Conservation (phyloP, 2,888 invertebrate species). For the Dugesia japonica region DNA sequence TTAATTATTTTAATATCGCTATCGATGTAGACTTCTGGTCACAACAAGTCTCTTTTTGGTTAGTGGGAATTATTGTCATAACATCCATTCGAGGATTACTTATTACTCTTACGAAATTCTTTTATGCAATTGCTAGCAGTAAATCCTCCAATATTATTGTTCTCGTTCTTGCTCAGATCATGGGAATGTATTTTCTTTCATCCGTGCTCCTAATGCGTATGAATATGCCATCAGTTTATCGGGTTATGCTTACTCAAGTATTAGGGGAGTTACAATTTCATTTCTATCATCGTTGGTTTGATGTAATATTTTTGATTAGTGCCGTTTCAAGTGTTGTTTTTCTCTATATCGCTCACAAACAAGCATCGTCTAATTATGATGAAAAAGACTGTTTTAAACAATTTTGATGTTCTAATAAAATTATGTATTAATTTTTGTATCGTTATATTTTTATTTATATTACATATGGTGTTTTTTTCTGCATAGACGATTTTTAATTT, state of each 20-base stretch:
- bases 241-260: conserved; percentile 75
- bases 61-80: conserved; percentile 89
- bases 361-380: conserved; percentile 1
- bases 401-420: neutral
- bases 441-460: neutral
- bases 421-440: too few relatives aligned
- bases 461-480: neutral
- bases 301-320: conserved; percentile 90
- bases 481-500: neutral
- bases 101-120: conserved; percentile 93
- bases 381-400: neutral
- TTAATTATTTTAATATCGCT: conserved; percentile 82
- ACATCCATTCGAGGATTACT: conserved; percentile 88
- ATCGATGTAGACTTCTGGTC: conserved; percentile 97
- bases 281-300: conserved; percentile 98
- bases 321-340: conserved; percentile 85
- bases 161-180: conserved; percentile 81
- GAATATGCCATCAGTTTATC: conserved; percentile 96
- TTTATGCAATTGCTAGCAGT: conserved; percentile 93
- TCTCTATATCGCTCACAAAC: conserved; percentile 68
- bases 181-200: conserved; percentile 99
- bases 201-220: conserved; percentile 88
- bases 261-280: conserved; percentile 90
- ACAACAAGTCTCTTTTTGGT: conserved; percentile 86
- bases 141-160: conserved; percentile 97